phyloP scores from a whole-genome alignment of 2,113 vertebrate species.

The Bufo bufo region DNA sequence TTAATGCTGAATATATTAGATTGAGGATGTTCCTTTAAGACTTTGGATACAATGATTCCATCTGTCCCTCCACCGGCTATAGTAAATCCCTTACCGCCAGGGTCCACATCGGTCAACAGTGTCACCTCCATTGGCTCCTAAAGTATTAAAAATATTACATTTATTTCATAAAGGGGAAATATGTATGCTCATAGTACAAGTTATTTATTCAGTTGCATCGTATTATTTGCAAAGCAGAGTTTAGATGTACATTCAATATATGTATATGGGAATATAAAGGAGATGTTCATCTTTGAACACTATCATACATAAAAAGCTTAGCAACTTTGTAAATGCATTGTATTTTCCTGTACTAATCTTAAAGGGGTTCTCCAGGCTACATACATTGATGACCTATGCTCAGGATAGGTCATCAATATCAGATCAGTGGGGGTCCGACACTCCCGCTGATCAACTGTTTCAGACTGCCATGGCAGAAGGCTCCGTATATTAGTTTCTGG shows the following conservation, averaged over 20 bases:
- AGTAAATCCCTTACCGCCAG: conserved; percentile 84
- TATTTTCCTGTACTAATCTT: no score
- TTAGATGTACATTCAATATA: neutral
- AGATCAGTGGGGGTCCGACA: no score
- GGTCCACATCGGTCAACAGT: conserved; percentile 83
- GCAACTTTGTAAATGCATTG: neutral
- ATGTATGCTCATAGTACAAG: neutral
- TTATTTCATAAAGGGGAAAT: neutral
- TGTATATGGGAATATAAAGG: neutral
- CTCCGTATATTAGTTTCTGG: no score
- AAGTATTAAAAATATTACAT: neutral
- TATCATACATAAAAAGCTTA: neutral
- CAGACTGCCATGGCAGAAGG: no score
- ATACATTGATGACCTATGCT: no score
- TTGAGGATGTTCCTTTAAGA: conserved; percentile 86
- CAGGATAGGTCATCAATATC: no score
- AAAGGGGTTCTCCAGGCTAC: no score
- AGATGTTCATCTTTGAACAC: neutral
- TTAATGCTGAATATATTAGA: conserved; percentile 83
- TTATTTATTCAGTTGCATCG: neutral
- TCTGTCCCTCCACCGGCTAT: conserved; percentile 86
- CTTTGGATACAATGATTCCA: conserved; percentile 89
- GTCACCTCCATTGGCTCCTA: conserved; percentile 76
- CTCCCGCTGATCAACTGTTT: no score
- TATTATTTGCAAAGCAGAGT: neutral